A percentile compares a stretch with the other conserved stretches of the same genome.
phyloP scores from a whole-genome alignment of 2,113 vertebrate species.

The Callocephalon fimbriatum region DNA sequence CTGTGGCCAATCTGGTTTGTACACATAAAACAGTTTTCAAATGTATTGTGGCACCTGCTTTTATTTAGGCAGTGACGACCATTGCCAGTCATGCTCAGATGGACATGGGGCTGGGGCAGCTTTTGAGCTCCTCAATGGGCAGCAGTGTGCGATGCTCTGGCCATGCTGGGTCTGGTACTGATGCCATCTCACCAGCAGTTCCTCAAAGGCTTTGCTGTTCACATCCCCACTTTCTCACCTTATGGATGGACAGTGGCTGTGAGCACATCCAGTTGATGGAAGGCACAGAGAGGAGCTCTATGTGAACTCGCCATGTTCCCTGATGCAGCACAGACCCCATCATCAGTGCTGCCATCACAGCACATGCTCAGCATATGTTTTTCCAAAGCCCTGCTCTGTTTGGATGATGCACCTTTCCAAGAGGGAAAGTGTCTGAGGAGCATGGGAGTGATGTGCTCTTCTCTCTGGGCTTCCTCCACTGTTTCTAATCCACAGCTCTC shows the following conservation, averaged over 20 bases:
- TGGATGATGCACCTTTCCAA: neutral
- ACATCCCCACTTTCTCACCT: neutral
- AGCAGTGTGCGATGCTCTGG: neutral
- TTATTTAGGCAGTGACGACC: neutral
- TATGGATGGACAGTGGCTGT: accelerated
- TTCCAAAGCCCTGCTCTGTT: neutral
- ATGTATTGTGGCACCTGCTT: neutral
- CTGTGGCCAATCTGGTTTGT: neutral
- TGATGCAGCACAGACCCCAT: neutral
- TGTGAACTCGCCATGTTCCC: neutral
- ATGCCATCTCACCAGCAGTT: neutral
- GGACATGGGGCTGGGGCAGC: neutral
- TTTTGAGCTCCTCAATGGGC: accelerated
- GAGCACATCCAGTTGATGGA: accelerated
- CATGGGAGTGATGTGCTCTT: neutral
- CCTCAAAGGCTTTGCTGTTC: too few relatives aligned
- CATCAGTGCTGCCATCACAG: neutral
- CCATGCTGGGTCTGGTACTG: accelerated
- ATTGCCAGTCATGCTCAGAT: accelerated
- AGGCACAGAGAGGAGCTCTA: neutral
- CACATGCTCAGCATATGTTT: neutral
- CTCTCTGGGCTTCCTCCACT: neutral
- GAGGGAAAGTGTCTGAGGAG: neutral
- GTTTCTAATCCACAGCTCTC: neutral
- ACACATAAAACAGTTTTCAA: neutral